Percentiles rank a stretch among this genome's conserved stretches.
Evolutionary conservation across 2,797 vertebrate genomes (phyloP).

Genomic region (Cyprinella venusta): DNA sequence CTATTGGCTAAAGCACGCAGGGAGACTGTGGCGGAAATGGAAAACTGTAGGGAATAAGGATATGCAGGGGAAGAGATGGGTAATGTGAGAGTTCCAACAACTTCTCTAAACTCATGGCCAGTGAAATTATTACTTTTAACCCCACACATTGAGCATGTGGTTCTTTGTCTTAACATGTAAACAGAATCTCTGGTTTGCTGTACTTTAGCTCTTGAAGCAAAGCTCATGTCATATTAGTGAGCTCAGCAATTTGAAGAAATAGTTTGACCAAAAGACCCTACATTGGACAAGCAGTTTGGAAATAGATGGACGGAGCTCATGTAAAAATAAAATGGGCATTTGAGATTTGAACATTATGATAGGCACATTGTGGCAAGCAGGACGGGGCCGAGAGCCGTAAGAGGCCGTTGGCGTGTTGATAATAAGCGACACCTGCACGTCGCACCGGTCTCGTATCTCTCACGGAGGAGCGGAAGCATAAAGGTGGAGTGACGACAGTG

Average conservation of each 20-base stretch:
- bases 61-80: background rate
- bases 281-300: background rate
- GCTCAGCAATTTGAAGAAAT: background rate
- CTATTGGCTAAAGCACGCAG: background rate
- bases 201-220: background rate
- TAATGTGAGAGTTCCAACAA: constrained; percentile 28
- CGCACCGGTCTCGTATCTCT: no score
- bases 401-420: no score
- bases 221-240: background rate
- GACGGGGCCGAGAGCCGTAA: no score
- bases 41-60: constrained; percentile 53
- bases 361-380: no score
- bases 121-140: constrained; percentile 8
- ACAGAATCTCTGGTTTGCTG: background rate
- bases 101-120: background rate
- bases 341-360: background rate
- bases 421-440: no score
- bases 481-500: no score
- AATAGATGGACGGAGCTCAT: background rate
- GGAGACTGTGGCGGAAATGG: background rate
- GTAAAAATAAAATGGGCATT: background rate
- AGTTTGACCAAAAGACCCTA: background rate
- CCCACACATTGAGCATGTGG: background rate
- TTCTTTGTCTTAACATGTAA: background rate
- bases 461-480: no score